phyloP scores from a whole-genome alignment of 2,797 vertebrate genomes.

The Falco biarmicus region DNA sequence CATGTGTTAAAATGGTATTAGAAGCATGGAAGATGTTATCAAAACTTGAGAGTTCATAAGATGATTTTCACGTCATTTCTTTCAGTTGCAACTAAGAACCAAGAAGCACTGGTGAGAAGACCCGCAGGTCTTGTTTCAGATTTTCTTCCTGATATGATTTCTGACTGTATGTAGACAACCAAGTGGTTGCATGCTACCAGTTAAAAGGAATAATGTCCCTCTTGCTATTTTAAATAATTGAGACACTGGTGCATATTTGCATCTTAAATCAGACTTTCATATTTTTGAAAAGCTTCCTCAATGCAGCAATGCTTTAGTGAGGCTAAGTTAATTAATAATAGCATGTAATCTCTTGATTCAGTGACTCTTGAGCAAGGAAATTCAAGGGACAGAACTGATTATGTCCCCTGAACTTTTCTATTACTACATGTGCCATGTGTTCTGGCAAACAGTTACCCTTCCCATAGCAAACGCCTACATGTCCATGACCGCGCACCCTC shows the following conservation, averaged over 20 bases:
- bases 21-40: neutral
- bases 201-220: neutral
- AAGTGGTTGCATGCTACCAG: neutral
- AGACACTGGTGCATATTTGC: neutral
- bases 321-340: neutral
- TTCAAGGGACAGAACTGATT: neutral
- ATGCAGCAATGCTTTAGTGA: accelerated
- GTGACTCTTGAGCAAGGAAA: neutral
- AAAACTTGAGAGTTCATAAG: neutral
- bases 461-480: neutral
- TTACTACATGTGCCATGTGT: neutral
- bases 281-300: neutral
- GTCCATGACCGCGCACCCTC: neutral
- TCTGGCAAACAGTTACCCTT: neutral
- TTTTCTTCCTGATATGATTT: neutral
- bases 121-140: neutral
- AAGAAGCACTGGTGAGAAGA: neutral
- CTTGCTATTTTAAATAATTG: neutral
- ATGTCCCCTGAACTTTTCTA: neutral
- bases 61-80: neutral
- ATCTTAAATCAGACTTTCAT: neutral
- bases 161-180: neutral
- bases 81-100: neutral
- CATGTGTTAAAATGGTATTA: neutral
- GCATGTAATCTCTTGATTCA: neutral